Conservation (phyloP, 2,797 vertebrate genomes). For the Acanthurus leucopareius region DNA sequence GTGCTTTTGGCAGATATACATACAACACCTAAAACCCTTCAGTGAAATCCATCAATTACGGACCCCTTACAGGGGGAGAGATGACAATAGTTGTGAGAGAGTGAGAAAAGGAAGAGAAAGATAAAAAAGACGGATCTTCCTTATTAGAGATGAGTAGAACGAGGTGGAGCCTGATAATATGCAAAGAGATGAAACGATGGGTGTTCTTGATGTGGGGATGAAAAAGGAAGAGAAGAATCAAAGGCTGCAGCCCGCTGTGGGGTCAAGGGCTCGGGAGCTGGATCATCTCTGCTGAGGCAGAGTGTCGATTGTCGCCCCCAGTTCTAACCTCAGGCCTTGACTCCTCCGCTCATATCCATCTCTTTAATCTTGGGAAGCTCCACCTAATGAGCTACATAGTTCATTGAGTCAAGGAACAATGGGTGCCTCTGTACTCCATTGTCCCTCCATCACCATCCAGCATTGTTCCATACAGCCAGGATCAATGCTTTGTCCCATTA, state of each 20-base stretch:
- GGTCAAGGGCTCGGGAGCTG: conserved; percentile 93
- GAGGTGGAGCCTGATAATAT: conserved; percentile 93
- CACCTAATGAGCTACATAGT: conserved; percentile 93
- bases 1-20: conserved; percentile 90
- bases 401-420: conserved; percentile 94
- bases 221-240: conserved; percentile 88
- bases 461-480: conserved; percentile 48
- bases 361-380: conserved; percentile 81
- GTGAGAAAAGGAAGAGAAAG: conserved; percentile 70
- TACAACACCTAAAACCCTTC: conserved; percentile 80
- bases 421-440: conserved; percentile 70
- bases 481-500: conserved; percentile 66
- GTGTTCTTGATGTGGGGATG: conserved; percentile 95
- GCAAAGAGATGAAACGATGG: conserved; percentile 86
- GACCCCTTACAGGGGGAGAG: conserved; percentile 88
- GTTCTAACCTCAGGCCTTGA: conserved; percentile 77
- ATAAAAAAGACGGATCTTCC: conserved; percentile 81
- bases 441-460: conserved; percentile 66
- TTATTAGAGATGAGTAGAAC: conserved; percentile 88
- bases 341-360: conserved; percentile 79
- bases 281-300: conserved; percentile 90
- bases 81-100: conserved; percentile 73
- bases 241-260: conserved; percentile 93
- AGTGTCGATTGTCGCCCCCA: conserved; percentile 90
- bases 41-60: conserved; percentile 90